Evolutionary conservation across 1,140 invertebrate species (phyloP), one percentile per base, ranked within the genome.

Genomic region (Thaumetopoea pityocampa): DNA sequence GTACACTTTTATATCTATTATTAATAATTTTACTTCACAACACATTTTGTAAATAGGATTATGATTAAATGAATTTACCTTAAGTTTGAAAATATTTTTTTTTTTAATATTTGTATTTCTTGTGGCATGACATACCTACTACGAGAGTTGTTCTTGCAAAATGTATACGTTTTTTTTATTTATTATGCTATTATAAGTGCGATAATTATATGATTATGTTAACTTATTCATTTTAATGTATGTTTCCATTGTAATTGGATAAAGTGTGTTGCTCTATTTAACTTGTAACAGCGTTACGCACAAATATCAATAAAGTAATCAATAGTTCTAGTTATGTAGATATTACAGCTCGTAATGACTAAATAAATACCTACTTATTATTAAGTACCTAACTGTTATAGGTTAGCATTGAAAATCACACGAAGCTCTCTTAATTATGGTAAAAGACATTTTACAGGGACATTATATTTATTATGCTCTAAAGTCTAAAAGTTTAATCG

Each of bases 361-460:
- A 26, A 36, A 27, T 36, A 36, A 28, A 28, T 41, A 41, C 32
- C 37, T 30, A 30, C 32, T 30, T 19, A 32, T 41, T 16, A 30
- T 26, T 41, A 41, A 41, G 30, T 41, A n/a, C n/a, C n/a, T n/a
- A n/a, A n/a, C n/a, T 19, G 29, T 17, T 40, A 9, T 40, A 29
- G 36, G 30, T 12, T 41, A 23, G 33, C 19, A 18, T 48, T 51
- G 40, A 35, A 47, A 42, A 53, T 53, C 34, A 53, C 51, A 57
- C 32, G 49, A 52, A 36, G 59, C 59, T 67, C 59, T 63, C 55
- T 65, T 58, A 40, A 38, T 62, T 37, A 53, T 60, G 33, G 40
- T 52, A 67, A 69, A 76, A 77, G 59, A 77, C 65, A 71, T 66
- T 71, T 26, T 77, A 73, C 67, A 70, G 69, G 69, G 67, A 71